Evolutionary conservation across 2,888 invertebrate species (phyloP).

Genomic region (Linnaemya tessellans): DNA sequence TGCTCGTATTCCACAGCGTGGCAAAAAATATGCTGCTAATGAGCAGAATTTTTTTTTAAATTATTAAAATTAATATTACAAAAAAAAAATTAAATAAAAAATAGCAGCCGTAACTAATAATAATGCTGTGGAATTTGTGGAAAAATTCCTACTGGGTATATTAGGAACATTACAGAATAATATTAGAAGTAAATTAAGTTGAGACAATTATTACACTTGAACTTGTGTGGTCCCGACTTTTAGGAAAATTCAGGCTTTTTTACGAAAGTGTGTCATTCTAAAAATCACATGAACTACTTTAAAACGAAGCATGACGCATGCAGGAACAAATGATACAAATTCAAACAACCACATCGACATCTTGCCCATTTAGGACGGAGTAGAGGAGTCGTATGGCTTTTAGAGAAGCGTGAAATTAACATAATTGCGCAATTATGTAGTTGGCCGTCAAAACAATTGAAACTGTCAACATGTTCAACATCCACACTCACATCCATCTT

Average conservation of each 20-base stretch:
- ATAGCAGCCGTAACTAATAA: constrained; percentile 15
- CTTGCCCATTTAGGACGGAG: not conserved
- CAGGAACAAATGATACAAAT: constrained; percentile 18
- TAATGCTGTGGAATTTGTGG: constrained; percentile 35
- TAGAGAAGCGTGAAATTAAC: constrained; percentile 72
- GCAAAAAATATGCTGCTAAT: constrained; percentile 60
- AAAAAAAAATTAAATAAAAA: not conserved
- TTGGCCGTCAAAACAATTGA: constrained; percentile 71
- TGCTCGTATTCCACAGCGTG: not conserved
- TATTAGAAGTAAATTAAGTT: constrained; percentile 34
- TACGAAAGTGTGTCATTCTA: constrained; percentile 49
- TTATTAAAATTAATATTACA: constrained; percentile 8
- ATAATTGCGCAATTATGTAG: constrained; percentile 76
- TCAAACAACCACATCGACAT: not conserved
- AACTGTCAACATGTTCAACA: constrained; percentile 69
- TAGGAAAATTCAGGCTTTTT: not conserved
- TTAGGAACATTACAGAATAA: not conserved
- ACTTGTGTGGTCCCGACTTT: constrained; percentile 47
- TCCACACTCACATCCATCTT: not conserved
- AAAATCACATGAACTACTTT: constrained; percentile 13
- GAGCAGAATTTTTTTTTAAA: constrained; percentile 48
- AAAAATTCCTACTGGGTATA: constrained; percentile 35
- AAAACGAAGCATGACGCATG: constrained; percentile 38
- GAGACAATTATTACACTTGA: constrained; percentile 10
- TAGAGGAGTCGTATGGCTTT: constrained; percentile 20